phyloP scores from a whole-genome alignment of 2,113 vertebrate species.

The Cranoglanis bouderius region DNA sequence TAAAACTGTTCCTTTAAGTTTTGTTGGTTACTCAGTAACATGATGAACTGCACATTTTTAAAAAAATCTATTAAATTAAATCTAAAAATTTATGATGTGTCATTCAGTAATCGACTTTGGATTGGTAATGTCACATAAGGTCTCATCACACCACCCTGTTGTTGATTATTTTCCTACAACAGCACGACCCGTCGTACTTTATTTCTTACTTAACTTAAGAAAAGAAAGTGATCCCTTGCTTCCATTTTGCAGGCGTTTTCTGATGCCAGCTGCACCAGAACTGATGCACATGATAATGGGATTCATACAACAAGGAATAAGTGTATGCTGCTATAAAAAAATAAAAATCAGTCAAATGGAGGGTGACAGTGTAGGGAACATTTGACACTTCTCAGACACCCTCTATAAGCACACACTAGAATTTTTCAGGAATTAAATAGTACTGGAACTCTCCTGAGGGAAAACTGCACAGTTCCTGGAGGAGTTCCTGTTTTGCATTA shows the following conservation, averaged over 20 bases:
- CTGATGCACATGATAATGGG: neutral
- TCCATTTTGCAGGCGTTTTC: neutral
- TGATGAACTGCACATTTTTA: neutral
- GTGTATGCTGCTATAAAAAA: neutral
- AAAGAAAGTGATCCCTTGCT: neutral
- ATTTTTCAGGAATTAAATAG: neutral
- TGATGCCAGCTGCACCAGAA: neutral
- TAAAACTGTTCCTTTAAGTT: neutral
- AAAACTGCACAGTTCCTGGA: neutral
- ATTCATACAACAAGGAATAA: neutral
- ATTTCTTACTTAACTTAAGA: neutral
- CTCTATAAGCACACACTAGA: neutral
- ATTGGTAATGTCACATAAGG: neutral
- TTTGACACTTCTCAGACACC: neutral
- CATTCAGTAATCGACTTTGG: neutral
- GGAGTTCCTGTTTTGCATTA: neutral
- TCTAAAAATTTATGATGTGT: neutral
- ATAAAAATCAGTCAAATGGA: neutral
- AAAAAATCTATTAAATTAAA: no score
- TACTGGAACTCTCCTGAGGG: neutral
- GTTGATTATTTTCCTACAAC: neutral
- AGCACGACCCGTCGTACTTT: neutral
- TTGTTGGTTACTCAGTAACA: neutral
- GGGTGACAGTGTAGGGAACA: neutral
- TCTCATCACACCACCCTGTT: neutral